These are phyloP conservation scores for Heliconius himera DNA, from an alignment of 1,140 invertebrate genomes.

Conservation along the genomic window DNA sequence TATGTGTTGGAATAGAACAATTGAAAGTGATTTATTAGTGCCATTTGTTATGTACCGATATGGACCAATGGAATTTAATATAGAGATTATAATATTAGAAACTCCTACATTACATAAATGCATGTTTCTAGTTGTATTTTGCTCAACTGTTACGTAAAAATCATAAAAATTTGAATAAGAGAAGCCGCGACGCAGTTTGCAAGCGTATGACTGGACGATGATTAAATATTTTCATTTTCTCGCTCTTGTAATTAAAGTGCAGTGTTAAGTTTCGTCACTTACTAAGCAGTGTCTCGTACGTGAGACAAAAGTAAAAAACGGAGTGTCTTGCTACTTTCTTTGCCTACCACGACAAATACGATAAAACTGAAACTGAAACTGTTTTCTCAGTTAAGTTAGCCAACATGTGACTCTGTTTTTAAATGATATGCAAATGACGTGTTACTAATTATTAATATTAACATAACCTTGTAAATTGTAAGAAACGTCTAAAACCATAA, in stretches of 20 bases:
- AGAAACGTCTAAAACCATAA: too few relatives aligned
- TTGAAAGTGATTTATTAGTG: slow-evolving; percentile 36
- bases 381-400: too few relatives aligned
- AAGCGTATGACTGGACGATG: too few relatives aligned
- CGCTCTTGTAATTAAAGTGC: not conserved
- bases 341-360: not conserved
- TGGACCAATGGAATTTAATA: slow-evolving; percentile 11
- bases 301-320: not conserved
- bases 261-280: not conserved
- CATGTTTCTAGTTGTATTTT: not conserved
- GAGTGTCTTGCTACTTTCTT: not conserved
- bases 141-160: too few relatives aligned
- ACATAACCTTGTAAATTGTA: not conserved
- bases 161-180: too few relatives aligned
- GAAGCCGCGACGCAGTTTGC: too few relatives aligned
- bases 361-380: not conserved
- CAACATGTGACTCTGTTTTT: too few relatives aligned
- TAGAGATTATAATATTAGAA: not conserved
- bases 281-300: not conserved
- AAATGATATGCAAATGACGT: not conserved
- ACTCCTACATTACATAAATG: not conserved
- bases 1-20: slow-evolving; percentile 37
- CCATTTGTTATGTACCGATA: slow-evolving; percentile 24
- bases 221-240: too few relatives aligned
- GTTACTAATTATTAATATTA: not conserved